Conservation (phyloP, 2,797 vertebrate species). For the Eulemur albifrons region DNA sequence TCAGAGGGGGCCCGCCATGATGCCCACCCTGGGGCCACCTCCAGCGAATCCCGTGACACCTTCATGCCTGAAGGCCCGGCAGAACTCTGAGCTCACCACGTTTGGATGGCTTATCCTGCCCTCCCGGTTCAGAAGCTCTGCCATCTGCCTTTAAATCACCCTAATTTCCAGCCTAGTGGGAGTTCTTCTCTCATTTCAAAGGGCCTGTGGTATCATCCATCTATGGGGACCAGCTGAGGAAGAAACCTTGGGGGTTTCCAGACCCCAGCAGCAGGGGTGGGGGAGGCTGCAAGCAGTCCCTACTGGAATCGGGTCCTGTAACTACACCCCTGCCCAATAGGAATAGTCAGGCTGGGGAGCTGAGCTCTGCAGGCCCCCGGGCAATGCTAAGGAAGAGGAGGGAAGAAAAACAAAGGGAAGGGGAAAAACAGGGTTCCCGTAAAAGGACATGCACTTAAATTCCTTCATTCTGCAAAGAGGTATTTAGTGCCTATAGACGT, state of each 20-base stretch:
- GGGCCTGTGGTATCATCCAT: not conserved
- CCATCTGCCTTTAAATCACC: constrained; percentile 35
- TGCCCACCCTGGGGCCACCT: not conserved
- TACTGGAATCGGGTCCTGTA: not conserved
- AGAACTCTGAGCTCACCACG: not conserved
- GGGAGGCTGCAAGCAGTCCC: not conserved
- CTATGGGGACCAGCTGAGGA: not conserved
- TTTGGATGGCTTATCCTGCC: not conserved
- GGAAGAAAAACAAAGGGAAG: not conserved
- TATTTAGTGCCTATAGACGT: not conserved
- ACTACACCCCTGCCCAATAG: not conserved
- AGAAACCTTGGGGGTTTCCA: not conserved
- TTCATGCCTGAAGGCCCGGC: not conserved
- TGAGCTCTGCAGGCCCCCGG: not conserved
- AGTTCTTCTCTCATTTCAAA: constrained; percentile 44
- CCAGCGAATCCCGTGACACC: not conserved
- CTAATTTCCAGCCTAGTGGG: not conserved
- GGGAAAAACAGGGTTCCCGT: not conserved
- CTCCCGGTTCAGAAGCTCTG: not conserved
- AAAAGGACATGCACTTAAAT: not conserved
- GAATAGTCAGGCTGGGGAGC: not conserved
- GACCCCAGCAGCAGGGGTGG: not conserved
- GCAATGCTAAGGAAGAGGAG: not conserved
- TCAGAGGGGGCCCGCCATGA: not conserved
- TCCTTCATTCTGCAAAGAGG: not conserved